Evolutionary conservation across 2,888 invertebrate genomes (phyloP), one percentile per base, ranked within the genome.

Genomic region (Diplazon laetatorius): DNA sequence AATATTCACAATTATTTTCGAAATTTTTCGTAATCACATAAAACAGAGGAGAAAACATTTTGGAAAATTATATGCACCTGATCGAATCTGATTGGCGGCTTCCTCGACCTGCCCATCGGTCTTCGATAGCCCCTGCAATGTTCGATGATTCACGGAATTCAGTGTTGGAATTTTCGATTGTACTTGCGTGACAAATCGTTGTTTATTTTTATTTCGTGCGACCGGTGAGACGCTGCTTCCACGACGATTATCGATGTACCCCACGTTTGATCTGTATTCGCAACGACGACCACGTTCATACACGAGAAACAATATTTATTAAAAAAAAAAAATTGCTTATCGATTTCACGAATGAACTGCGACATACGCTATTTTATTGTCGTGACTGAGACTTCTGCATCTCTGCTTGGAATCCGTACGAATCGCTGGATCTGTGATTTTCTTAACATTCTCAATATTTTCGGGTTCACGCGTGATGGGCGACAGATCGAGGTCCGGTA

Each of bases 91-190:
- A 55, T 48, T 30, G 9, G 78, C 65, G n/a, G 78, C 66, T 52
- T 75, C 70, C 14, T 70, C 22, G n/a, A 48, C 16, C 2, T 63
- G 65, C 14, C 39, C 73, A 30, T 78, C 60, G 16, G 16, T 69
- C n/a, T 22, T 42, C 12, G 18, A 37, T 44, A 52, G 37, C 48
- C 52, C 48, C 16, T 42, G 50, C 9, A 60, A 37, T 30, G 44
- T 10, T 3, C 74, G 65, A 25, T 30, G 46, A 10, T 60, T 60
- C 20, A 37, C 30, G 60, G 60, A 65, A 46, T 48, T 75, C 52
- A 42, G 48, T 14, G 74, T 70, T 25, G 78, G 78, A 50, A 78
- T 78, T 62, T 62, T 78, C 22, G 78, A 78, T 65, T 59, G 70
- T 25, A 18, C 46, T 35, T 42, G 66, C 18, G 52, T 60, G 10